Base-by-base conservation (phyloP, 2,797 vertebrate species). In the Distichodus sexfasciatus region DNA sequence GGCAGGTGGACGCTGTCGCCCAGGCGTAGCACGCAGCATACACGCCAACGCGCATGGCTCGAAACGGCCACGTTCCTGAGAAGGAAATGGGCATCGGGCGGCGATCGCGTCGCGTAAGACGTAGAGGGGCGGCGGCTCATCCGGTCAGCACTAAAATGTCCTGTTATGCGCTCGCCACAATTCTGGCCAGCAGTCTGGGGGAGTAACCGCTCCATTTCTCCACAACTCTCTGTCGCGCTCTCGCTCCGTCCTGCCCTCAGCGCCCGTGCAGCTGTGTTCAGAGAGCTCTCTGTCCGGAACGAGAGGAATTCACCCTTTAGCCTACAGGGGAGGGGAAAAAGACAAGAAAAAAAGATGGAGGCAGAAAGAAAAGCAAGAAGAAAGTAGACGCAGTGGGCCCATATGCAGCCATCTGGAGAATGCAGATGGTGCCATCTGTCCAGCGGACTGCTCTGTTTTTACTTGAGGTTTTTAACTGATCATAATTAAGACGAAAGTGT, bases 391-490 rank as follows among this genome's bases (percentile, higher is more conserved):
- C 17, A 41, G 24, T 14, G 14, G 11, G 58, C 19, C 47, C 33
- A 15, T 14, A 35, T 35, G 29, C 62, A 75, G 67, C 68, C 82
- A 76, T 79, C 79, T 81, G 80, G 24, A 79, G 43, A 28, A 66
- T 55, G 28, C 69, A 63, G 47, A 53, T 84, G 75, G 47, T 65
- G 75, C 78, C 79, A 63, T 77, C 76, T 81, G 76, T 62, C 65
- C 47, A 33, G 44, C 69, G 65, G 43, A 57, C 62, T 54, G 66
- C 68, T 70, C 63, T 66, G 47, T 69, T 79, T 35, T 31, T 50
- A 35, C 51, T 62, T 9, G n/a, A n/a, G n/a, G n/a, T 31, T 71
- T 62, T 70, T 76, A 40, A 69, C 62, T 75, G 69, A 55, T 80
- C 79, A 1, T 33, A 60, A 38, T 63, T 7, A 51, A 53, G 47